Base-by-base conservation (phyloP, 2,888 invertebrate genomes). In the Phortica okadai region DNA sequence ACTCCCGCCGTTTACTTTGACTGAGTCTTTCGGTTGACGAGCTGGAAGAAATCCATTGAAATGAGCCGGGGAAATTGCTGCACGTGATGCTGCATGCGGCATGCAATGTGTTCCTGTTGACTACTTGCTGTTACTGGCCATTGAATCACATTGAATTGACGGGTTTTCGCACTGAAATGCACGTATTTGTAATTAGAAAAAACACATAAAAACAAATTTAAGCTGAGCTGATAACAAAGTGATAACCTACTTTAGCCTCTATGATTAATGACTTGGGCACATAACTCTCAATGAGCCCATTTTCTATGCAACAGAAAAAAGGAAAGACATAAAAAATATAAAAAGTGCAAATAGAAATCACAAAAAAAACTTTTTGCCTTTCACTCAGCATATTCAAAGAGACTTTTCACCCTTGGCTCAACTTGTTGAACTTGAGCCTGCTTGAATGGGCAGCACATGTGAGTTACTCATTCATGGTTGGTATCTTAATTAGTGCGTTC, bases 401-500 rank as follows among this genome's bases (percentile, higher is more conserved):
- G 8, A 16, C 21, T 16, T 5, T 62, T 5, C 8, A 62, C 25
- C 16, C 59, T 62, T 25, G 50, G 50, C 62, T 8, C 21, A 16
- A 21, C 62, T 62, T 62, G 62, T 62, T 62, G 62, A 62, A 21
- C 62, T 62, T 62, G 62, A 62, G 25, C 50, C 50, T 50, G 14
- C 50, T 50, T 50, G 8, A 50, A 1, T 14, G 8, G 25, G 59
- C 16, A 25, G 11, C 8, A 62, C 16, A 10, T 62, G 62, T 25
- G 25, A 62, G 6, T 21, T 8, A 6, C 25, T 16, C 62, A 25
- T 62, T 62, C 62, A 62, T 62, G 8, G 41, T 41, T 54, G 42
- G 5, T 56, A 67, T 16, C 67, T 56, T 81, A 84, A 85, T 84
- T 81, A 83, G 81, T 82, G 82, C 75, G 77, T 73, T 50, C 78